Base-by-base conservation (phyloP, 2,888 invertebrate species). In the Sisyra nigra region DNA sequence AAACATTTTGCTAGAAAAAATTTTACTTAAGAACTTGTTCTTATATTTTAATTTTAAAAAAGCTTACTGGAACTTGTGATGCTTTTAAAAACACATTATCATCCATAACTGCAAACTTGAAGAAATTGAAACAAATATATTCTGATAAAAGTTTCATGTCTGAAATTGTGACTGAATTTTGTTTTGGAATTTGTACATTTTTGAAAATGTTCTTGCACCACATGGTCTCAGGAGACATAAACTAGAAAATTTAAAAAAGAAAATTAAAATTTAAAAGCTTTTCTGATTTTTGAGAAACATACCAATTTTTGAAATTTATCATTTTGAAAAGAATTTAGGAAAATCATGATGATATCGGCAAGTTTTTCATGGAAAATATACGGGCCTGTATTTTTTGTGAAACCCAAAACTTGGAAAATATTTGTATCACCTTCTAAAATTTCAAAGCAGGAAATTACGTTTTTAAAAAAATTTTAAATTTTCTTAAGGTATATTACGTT, bases 231-330 rank as follows among this genome's bases (percentile, higher is more conserved):
- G 46, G 4, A 45, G 46, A n/a, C 44, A 38, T 30, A 44, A 47
- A 11, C 64, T 59, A 14, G 64, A 64, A 9, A 68, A 51, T 68
- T 68, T 46, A 2, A 44, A 40, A 33, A 32, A 14, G 35, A 31
- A 31, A 15, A 36, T 13, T 24, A 41, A 36, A 15, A 32, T 24
- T 29, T 9, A 29, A 31, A 33, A 17, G 9, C 13, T 37, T 24
- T 24, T 36, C 11, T 13, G 10, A 39, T 14, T 40, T n/a, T n/a
- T n/a, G n/a, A n/a, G 18, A 8, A 15, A 44, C 13, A 47, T 51
- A 68, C 69, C 60, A 67, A 65, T 44, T 56, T 62, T 65, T 69
- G 66, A 41, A 69, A 69, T 1, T 62, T 65, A 24, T 59, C 60
- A 48, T 69, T 68, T 54, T 60, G 63, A 49, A 66, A 69, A 0